phyloP scores from a whole-genome alignment of 2,888 invertebrate species.

The Tetrapedia diversipes region DNA sequence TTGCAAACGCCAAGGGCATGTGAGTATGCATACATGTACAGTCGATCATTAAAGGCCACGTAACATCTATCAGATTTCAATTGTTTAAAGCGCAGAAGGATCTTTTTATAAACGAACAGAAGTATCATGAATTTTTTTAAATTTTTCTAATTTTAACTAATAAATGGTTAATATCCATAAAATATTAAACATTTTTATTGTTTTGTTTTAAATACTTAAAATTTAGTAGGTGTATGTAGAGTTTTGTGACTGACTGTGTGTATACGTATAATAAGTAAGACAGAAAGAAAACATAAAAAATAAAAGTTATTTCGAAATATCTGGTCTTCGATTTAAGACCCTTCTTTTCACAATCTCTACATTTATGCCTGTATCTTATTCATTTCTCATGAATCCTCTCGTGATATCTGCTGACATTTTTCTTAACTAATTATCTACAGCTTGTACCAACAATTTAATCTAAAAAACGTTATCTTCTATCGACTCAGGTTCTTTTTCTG shows the following conservation, averaged over 20 bases:
- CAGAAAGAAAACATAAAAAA: constrained; percentile 40
- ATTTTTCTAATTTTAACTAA: no score
- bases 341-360: background rate
- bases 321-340: constrained; percentile 61
- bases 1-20: constrained; percentile 40
- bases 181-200: no score
- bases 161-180: no score
- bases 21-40: constrained; percentile 9
- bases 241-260: no score
- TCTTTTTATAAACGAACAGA: no score
- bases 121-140: no score
- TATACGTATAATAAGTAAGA: constrained; percentile 26
- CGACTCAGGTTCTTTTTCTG: constrained; percentile 6
- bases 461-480: constrained; percentile 26
- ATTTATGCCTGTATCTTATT: constrained; percentile 6
- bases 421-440: constrained; percentile 51
- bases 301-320: constrained; percentile 64
- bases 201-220: no score
- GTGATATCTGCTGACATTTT: constrained; percentile 50
- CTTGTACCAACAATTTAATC: constrained; percentile 43
- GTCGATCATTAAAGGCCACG: no score
- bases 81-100: no score
- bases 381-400: constrained; percentile 28
- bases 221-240: no score
- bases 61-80: no score